Evolutionary conservation across 2,888 invertebrate species (phyloP).

Genomic region (Lepidonotus clava): DNA sequence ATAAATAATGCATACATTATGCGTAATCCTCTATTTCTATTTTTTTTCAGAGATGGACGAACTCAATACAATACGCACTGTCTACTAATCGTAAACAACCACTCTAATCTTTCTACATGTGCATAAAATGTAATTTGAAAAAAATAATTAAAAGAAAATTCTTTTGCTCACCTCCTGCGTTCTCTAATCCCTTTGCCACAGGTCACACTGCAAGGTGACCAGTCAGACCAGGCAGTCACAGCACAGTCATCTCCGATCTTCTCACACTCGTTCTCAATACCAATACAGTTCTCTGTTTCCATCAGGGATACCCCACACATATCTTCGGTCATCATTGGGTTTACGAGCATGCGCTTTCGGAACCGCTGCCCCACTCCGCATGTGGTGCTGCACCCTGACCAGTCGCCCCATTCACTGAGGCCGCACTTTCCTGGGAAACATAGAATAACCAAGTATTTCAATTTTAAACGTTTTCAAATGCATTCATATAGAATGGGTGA

Average conservation of each 20-base stretch:
- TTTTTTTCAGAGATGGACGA: too few species aligned
- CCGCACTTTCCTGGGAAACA: constrained; percentile 82
- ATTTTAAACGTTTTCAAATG: too few species aligned
- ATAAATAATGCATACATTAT: too few species aligned
- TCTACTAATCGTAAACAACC: too few species aligned
- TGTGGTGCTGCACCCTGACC: constrained; percentile 81
- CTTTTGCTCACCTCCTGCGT: constrained; percentile 81
- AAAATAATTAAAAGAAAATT: too few species aligned
- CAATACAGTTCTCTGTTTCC: constrained; percentile 77
- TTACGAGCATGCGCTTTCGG: constrained; percentile 81
- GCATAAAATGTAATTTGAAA: too few species aligned
- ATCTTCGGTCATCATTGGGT: constrained; percentile 69
- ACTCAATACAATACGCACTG: too few species aligned
- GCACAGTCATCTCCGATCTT: constrained; percentile 81
- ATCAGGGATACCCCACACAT: constrained; percentile 73
- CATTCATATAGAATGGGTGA: too few species aligned
- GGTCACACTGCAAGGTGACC: constrained; percentile 82
- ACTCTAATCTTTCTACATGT: too few species aligned
- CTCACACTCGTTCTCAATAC: constrained; percentile 67
- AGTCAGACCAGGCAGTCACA: constrained; percentile 82
- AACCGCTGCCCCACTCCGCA: constrained; percentile 85
- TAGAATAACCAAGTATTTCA: not conserved
- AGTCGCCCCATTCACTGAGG: constrained; percentile 81
- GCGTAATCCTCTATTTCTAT: too few species aligned
- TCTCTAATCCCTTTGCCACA: constrained; percentile 85